Base-by-base conservation (phyloP, 2,888 invertebrate genomes). In the Trachelus troglodyta region DNA sequence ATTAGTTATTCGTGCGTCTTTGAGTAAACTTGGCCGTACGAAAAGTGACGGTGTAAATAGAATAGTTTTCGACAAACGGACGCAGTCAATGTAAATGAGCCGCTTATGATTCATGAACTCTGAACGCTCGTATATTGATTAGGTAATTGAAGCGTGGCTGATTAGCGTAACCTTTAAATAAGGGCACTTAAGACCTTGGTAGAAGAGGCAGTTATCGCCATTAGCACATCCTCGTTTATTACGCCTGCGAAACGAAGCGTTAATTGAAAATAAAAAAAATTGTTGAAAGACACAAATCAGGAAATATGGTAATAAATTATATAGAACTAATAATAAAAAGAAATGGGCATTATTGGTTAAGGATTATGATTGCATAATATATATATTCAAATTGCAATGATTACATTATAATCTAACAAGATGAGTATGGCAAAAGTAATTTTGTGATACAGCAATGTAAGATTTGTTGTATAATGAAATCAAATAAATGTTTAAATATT, bases 171-270 rank as follows among this genome's bases (percentile, higher is more conserved):
- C 75, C 33, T 40, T 78, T 37, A 75, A 79, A 78, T 77, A 76
- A 79, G 56, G 75, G 75, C 69, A 74, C 69, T 77, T 33, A 15
- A 31, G 79, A 79, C 80, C 80, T 82, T 80, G 81, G 34, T 69
- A 37, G 69, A 6, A 73, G 77, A 76, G 56, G 56, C 56, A 56
- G 56, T 56, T 56, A 56, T 23, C 9, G 23, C 56, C 9, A 56
- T 56, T 56, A 56, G 56, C 56, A 56, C 23, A 56, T 56, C 56
- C 56, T 56, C 56, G 56, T 56, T 56, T 56, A 56, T 56, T 56
- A 56, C 56, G 56, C 56, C 23, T 56, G 23, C 56, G 9, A 23
- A 56, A 15, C 56, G 56, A 23, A 56, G 9, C 9, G 56, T 23
- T 56, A 56, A 56, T 23, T 9, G 2, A 23, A 56, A 56, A 56